These are phyloP conservation scores for Hypomecis punctinalis DNA, from an alignment of 2,888 invertebrate genomes.

Conservation along the genomic window DNA sequence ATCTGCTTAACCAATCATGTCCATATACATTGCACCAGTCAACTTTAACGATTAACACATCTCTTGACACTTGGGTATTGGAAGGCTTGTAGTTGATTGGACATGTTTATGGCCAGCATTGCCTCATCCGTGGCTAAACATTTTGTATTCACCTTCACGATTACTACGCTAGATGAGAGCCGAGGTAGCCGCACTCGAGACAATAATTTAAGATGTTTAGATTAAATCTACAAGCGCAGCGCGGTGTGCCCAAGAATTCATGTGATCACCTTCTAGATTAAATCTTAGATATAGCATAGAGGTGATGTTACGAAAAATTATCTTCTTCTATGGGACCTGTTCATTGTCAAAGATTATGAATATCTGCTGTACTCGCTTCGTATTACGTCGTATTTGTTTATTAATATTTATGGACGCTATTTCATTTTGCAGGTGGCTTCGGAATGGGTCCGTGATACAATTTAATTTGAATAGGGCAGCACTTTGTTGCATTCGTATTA, in stretches of 20 bases:
- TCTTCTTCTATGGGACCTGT: slow-evolving; percentile 65
- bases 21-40: slow-evolving; percentile 12
- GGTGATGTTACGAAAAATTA: slow-evolving; percentile 80
- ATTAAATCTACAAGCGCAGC: slow-evolving; percentile 80
- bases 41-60: slow-evolving; percentile 21
- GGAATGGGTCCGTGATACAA: slow-evolving; percentile 38
- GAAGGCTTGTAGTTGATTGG: slow-evolving; percentile 14
- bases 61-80: slow-evolving; percentile 27
- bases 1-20: slow-evolving; percentile 17
- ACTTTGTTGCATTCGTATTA: slow-evolving; percentile 25
- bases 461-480: slow-evolving; percentile 43
- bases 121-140: slow-evolving; percentile 61
- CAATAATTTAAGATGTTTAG: slow-evolving; percentile 84
- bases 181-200: slow-evolving; percentile 71
- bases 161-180: slow-evolving; percentile 71
- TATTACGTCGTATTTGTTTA: slow-evolving; percentile 52
- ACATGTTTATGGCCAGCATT: slow-evolving; percentile 41
- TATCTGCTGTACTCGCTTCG: slow-evolving; percentile 51
- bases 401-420: slow-evolving; percentile 44
- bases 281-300: slow-evolving; percentile 77
- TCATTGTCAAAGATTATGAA: slow-evolving; percentile 74
- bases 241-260: slow-evolving; percentile 80
- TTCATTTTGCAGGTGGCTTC: slow-evolving; percentile 38
- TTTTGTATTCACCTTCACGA: slow-evolving; percentile 59
- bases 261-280: slow-evolving; percentile 80